Base-by-base conservation (phyloP, 1,140 invertebrate species). In the Tribolium madens region DNA sequence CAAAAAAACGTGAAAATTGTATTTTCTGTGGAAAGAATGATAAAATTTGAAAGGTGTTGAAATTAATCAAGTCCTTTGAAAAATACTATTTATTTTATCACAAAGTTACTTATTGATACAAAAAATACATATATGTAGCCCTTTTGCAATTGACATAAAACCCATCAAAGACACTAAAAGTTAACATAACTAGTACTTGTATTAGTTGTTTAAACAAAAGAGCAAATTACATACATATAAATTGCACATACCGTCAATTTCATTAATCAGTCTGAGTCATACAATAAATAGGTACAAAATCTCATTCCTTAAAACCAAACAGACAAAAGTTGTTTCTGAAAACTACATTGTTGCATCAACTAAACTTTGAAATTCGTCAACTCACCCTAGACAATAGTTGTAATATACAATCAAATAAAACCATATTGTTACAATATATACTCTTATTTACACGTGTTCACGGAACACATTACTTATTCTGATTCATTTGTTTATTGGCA, bases 401-500 rank as follows among this genome's bases (percentile, higher is more conserved):
- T 64, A 64, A 64, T 64, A 64, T 64, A 64, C 57, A 64, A 64
- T 33, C 2, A 33, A 64, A 33, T 13, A 64, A 31, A 64, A 64
- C 57, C 26, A 64, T 64, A 64, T 64, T 64, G 57, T 64, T 64
- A 33, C 57, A 64, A 64, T 64, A 64, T 64, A 33, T 6, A 60
- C 53, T 60, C 53, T 64, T 46, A 73, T 52, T 14, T 53, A 52
- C 12, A 73, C 15, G 50, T 73, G 31, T 73, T 42, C 53, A 73
- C 50, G 42, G 72, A 73, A 73, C 72, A 73, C 53, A 73, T 12
- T 52, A 57, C 26, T 57, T 60, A 74, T 17, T 64, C 26, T 36
- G 26, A 46, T 57, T 46, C 47, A 70, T 60, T 53, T 73, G 71
- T 76, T 42, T 68, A 50, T 78, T 68, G 52, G 60, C 48, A 48